Base-by-base conservation (phyloP, 2,888 invertebrate species). In the Drosophila pegasa region DNA sequence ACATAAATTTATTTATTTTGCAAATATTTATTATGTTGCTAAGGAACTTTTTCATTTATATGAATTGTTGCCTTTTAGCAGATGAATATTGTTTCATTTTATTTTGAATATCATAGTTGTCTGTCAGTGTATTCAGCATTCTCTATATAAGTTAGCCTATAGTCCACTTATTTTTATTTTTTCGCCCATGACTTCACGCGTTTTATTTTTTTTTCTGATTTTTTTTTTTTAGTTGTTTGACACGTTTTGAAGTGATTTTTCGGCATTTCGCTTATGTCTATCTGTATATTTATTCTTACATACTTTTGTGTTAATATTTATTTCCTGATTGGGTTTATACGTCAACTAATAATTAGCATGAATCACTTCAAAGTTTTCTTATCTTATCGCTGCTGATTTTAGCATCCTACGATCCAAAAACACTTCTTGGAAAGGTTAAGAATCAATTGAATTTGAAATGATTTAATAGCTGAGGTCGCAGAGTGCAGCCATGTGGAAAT, bases 171-270 rank as follows among this genome's bases (percentile, higher is more conserved):
- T 65, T 68, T 74, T 71, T 74, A 63, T 63, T 50, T 59, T 58
- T 66, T 72, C 41, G 69, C 14, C 58, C 62, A 86, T 83, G 82
- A 82, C 86, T 88, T 83, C 86, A 86, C 60, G 60, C 66, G 57
- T 14, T 58, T 59, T 54, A 20, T 38, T 41, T 57, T 55, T 72
- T 69, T 65, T 25, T 20, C n/a, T n/a, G n/a, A n/a, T 51, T 47
- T 69, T 43, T 40, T 58, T 54, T 52, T 7, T 1, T 55, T 62
- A 70, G 70, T 64, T 43, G 87, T 73, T 86, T 75, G 87, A 88
- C 84, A 86, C 66, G 84, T 89, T 85, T 69, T 29, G 57, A n/a
- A n/a, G n/a, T 29, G 16, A 31, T 50, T 62, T 59, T 68, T 55
- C 37, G 60, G 56, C 57, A 71, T 61, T 73, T 51, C 20, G 61